A percentile compares a stretch with the other conserved stretches of the same genome.
Evolutionary conservation across 2,888 invertebrate species (phyloP).

Genomic region (Hirtodrosophila trivittata): DNA sequence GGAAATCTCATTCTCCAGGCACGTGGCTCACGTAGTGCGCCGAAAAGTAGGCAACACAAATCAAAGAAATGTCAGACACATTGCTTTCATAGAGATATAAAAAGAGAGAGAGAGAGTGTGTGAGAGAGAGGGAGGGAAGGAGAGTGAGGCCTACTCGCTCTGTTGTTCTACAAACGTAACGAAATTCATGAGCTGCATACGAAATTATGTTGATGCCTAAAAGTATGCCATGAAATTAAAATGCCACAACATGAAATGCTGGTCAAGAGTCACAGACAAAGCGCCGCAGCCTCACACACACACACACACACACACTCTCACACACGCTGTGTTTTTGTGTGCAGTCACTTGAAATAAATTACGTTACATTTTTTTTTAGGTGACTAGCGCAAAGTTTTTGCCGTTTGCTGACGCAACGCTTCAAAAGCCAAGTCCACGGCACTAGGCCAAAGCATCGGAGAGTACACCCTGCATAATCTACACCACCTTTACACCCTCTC

Average conservation of each 20-base stretch:
- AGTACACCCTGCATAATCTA: too few relatives aligned
- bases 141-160: background rate
- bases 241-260: constrained; percentile 76
- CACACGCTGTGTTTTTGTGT: constrained; percentile 16
- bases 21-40: constrained; percentile 40
- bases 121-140: background rate
- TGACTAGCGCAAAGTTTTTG: constrained; percentile 51
- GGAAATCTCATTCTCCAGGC: constrained; percentile 7
- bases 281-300: constrained; percentile 2
- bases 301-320: constrained; percentile 9
- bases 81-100: constrained; percentile 16
- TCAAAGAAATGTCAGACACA: constrained; percentile 61
- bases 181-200: constrained; percentile 65
- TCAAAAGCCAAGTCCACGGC: constrained; percentile 37
- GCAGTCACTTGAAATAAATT: constrained; percentile 70
- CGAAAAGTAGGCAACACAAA: constrained; percentile 64
- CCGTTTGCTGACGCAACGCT: constrained; percentile 28
- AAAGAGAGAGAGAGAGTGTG: background rate
- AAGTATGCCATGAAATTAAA: constrained; percentile 76
- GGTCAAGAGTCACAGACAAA: constrained; percentile 68
- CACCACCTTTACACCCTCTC: background rate
- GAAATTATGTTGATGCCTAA: constrained; percentile 68
- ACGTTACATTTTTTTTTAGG: constrained; percentile 47
- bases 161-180: constrained; percentile 32
- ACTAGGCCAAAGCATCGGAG: constrained; percentile 45